phyloP scores from a whole-genome alignment of 2,888 invertebrate species.

The Onthophagus sagittarius region DNA sequence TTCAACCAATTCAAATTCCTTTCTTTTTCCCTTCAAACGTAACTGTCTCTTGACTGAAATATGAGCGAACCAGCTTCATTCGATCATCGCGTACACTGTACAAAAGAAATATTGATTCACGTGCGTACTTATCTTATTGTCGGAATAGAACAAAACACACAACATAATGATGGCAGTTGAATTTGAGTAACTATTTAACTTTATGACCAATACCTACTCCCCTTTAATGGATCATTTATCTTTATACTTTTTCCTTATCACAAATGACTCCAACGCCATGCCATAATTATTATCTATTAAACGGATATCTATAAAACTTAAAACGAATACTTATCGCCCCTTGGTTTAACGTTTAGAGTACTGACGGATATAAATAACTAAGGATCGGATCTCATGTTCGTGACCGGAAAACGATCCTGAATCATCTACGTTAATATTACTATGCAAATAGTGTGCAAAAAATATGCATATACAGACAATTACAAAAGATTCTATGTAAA shows the following conservation, averaged over 20 bases:
- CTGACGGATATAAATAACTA: background rate
- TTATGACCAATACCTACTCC: slow-evolving; percentile 1
- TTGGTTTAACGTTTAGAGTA: background rate
- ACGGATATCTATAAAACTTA: background rate
- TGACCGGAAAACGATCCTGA: background rate
- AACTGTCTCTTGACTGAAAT: slow-evolving; percentile 1
- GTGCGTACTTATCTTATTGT: no score
- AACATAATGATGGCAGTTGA: background rate
- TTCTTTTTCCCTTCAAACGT: slow-evolving; percentile 15
- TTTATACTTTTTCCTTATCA: background rate
- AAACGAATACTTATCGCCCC: background rate
- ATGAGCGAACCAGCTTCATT: slow-evolving; percentile 1
- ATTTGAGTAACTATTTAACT: background rate
- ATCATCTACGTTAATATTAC: background rate
- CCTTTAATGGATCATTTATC: slow-evolving; percentile 6
- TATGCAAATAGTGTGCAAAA: no score
- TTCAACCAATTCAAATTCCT: slow-evolving; percentile 24
- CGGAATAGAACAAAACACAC: background rate
- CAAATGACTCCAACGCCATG: background rate
- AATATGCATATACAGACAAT: no score
- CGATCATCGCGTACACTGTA: background rate
- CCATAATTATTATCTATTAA: background rate
- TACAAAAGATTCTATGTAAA: no score
- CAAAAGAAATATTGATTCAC: background rate
- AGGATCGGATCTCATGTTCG: background rate